Conservation (phyloP, 2,113 vertebrate species). For the Holacanthus passer region DNA sequence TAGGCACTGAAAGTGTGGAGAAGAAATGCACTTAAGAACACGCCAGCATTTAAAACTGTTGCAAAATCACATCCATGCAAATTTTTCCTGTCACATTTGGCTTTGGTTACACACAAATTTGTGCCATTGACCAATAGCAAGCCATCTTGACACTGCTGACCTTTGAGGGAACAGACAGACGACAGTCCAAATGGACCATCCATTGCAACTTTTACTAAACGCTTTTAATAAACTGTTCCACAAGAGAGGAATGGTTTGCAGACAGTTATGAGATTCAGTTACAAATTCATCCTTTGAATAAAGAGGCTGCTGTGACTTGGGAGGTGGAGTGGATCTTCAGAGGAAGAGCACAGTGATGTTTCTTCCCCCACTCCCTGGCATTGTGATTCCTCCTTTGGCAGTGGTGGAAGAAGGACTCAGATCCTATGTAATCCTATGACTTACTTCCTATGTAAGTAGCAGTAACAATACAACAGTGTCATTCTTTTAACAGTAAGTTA, state of each 20-base stretch:
- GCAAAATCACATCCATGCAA: background rate
- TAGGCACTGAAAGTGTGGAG: background rate
- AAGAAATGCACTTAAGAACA: background rate
- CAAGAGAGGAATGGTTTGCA: background rate
- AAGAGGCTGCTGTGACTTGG: background rate
- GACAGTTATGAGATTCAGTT: background rate
- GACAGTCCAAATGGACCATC: background rate
- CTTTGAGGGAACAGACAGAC: background rate
- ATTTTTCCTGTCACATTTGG: background rate
- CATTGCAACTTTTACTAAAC: background rate
- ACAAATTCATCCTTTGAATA: background rate
- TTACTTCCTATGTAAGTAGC: too few species aligned
- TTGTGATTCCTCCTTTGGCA: conserved; percentile 75
- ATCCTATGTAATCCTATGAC: too few species aligned
- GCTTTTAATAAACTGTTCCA: background rate
- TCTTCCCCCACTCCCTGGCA: conserved; percentile 46
- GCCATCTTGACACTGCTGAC: background rate
- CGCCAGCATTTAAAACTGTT: background rate
- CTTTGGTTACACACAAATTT: background rate
- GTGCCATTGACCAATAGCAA: background rate
- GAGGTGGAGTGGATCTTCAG: background rate
- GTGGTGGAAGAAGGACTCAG: too few species aligned
- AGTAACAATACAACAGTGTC: too few species aligned
- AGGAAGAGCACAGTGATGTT: too few species aligned
- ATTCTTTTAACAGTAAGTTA: too few species aligned